Conservation (phyloP, 2,113 vertebrate genomes). For the Greenwoodochromis staneri region DNA sequence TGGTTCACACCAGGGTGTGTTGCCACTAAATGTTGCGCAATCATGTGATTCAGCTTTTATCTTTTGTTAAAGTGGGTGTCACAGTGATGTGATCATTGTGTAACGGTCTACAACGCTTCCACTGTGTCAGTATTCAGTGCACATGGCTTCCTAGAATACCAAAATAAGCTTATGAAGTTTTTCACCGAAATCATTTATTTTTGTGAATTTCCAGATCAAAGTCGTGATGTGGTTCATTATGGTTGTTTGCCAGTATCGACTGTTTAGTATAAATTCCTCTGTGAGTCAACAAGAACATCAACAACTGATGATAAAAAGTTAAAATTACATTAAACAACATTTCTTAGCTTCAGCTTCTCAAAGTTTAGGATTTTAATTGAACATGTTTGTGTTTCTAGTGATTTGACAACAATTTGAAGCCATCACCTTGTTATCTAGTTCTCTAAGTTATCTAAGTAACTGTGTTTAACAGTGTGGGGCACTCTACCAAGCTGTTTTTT, state of each 20-base stretch:
- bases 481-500: too few species aligned
- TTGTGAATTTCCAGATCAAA: neutral
- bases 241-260: neutral
- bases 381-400: neutral
- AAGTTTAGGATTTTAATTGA: neutral
- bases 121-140: neutral
- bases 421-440: neutral
- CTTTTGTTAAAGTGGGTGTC: conserved; percentile 1
- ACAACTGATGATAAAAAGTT: neutral
- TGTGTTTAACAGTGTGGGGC: neutral
- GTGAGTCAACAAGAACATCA: neutral
- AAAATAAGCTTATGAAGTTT: neutral
- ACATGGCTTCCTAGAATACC: neutral
- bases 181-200: neutral
- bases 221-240: neutral
- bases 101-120: neutral
- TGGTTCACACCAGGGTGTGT: neutral
- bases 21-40: neutral
- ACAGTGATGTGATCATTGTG: neutral
- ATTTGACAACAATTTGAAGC: neutral
- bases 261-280: neutral
- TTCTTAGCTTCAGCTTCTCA: neutral
- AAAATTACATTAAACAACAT: neutral
- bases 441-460: neutral
- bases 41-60: conserved; percentile 20